Conservation (phyloP, 2,113 vertebrate genomes). For the Peucedramus taeniatus region DNA sequence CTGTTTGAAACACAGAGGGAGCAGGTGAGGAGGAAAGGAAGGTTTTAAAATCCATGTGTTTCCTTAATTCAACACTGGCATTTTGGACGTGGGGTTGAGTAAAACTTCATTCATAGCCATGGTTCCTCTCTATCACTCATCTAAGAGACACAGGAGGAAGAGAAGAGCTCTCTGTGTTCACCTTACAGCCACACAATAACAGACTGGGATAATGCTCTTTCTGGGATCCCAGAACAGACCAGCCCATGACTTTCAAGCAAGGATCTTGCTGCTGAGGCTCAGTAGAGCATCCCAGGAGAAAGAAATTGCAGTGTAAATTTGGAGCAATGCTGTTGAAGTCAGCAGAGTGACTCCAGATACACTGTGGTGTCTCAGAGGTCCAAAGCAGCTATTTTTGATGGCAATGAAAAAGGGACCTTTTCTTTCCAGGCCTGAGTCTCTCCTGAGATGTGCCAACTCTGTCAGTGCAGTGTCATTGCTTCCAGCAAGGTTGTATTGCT, state of each 20-base stretch:
- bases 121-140: not conserved
- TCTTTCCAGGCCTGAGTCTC: not conserved
- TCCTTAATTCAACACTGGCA: not conserved
- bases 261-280: not conserved
- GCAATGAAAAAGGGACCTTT: not conserved
- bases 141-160: not conserved
- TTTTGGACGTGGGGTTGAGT: conserved; percentile 33
- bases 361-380: not conserved
- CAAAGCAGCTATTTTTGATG: not conserved
- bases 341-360: not conserved
- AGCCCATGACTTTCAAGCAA: not conserved
- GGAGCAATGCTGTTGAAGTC: not conserved
- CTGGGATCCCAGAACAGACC: not conserved
- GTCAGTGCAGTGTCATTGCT: not conserved
- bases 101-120: conserved; percentile 3
- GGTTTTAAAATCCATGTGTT: not conserved
- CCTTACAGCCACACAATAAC: not conserved
- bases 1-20: conserved; percentile 34
- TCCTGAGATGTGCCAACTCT: not conserved
- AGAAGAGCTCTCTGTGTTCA: not conserved
- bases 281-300: not conserved
- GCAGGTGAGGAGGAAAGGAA: conserved; percentile 38
- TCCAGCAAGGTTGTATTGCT: not conserved
- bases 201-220: not conserved
- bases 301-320: not conserved